Evolutionary conservation across 1,140 invertebrate genomes (phyloP).

Genomic region (Thaumatotibia leucotreta): DNA sequence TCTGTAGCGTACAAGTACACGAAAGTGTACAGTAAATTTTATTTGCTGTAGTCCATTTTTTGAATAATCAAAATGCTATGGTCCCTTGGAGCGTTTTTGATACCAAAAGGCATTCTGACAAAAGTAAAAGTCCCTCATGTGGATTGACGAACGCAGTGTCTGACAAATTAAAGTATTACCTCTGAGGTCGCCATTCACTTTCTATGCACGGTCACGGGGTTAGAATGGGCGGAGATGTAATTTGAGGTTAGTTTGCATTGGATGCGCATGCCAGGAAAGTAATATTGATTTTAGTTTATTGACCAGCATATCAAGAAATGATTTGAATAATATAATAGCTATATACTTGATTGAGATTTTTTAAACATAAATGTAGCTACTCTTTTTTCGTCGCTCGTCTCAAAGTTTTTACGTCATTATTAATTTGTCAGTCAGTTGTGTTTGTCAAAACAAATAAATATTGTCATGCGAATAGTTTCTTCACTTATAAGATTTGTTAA

Average conservation of each 20-base stretch:
- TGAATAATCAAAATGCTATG: background rate
- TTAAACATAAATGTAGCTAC: too few relatives aligned
- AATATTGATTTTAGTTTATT: background rate
- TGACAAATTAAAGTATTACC: slow-evolving; percentile 5
- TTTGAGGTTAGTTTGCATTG: background rate
- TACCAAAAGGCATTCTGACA: background rate
- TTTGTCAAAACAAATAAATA: too few relatives aligned
- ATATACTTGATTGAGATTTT: too few relatives aligned
- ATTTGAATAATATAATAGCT: too few relatives aligned
- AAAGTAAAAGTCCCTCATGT: background rate
- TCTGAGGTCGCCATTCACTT: slow-evolving; percentile 4
- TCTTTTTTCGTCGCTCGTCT: too few relatives aligned
- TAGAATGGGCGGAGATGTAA: slow-evolving; percentile 1
- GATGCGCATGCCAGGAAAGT: background rate
- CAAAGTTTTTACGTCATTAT: too few relatives aligned
- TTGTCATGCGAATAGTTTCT: too few relatives aligned
- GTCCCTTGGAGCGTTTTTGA: background rate
- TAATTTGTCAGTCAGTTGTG: too few relatives aligned
- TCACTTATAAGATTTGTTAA: too few relatives aligned
- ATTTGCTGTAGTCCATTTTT: too few relatives aligned
- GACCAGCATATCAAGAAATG: background rate
- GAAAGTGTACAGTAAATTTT: too few relatives aligned
- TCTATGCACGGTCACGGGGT: background rate
- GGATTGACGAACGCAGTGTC: background rate
- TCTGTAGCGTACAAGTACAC: too few relatives aligned